Percentiles rank a stretch among this genome's conserved stretches.
Evolutionary conservation across 2,113 vertebrate genomes (phyloP).

Genomic region (Scomber japonicus): DNA sequence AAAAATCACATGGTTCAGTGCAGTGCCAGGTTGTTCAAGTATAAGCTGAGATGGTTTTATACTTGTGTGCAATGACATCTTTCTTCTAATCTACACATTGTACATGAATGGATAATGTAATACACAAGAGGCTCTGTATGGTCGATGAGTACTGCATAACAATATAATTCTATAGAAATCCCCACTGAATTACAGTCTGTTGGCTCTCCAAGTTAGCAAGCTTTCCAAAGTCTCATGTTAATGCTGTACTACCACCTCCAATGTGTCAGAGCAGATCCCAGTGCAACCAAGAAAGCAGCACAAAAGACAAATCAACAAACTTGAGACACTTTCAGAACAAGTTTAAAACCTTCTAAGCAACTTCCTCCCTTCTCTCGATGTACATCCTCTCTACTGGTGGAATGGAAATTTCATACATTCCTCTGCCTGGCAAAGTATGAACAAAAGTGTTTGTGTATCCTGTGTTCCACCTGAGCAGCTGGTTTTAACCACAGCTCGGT

Average conservation of each 20-base stretch:
- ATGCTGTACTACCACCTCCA: neutral
- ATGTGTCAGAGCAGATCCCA: neutral
- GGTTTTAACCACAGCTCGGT: neutral
- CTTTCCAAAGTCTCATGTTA: conserved; percentile 7
- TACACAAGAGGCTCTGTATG: neutral
- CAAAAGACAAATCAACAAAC: conserved; percentile 10
- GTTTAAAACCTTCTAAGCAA: neutral
- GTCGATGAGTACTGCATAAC: neutral
- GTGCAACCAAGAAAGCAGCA: neutral
- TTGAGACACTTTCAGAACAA: conserved; percentile 15
- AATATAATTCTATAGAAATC: neutral
- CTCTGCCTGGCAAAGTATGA: neutral
- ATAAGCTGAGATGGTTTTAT: too few relatives aligned
- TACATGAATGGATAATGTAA: neutral
- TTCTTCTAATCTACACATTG: neutral
- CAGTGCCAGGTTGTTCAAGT: neutral
- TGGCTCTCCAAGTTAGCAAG: conserved; percentile 2
- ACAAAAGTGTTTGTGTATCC: conserved; percentile 13
- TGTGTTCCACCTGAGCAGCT: neutral
- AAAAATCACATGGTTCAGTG: too few relatives aligned
- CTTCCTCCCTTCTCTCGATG: too few relatives aligned
- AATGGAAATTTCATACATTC: conserved; percentile 21
- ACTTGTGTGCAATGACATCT: neutral
- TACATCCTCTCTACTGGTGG: neutral
- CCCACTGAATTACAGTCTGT: conserved; percentile 7